phyloP scores from a whole-genome alignment of 2,113 vertebrate species.

The Psilopsiagon aurifrons region DNA sequence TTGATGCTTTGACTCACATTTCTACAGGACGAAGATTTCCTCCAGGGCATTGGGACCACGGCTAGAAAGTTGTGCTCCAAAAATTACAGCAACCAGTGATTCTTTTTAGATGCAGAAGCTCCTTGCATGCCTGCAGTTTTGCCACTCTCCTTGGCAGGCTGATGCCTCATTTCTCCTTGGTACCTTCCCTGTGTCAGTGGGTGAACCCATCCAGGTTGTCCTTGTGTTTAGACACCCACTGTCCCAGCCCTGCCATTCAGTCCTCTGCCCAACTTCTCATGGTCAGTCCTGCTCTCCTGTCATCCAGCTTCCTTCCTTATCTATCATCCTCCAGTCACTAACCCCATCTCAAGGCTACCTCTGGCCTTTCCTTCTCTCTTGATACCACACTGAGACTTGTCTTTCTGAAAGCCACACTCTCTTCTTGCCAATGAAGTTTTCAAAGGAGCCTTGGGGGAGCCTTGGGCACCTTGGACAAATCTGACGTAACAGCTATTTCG shows the following conservation, averaged over 20 bases:
- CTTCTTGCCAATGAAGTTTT: neutral
- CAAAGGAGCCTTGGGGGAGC: neutral
- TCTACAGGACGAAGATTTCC: neutral
- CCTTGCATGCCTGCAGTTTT: neutral
- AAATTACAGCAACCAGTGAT: neutral
- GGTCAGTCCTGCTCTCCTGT: neutral
- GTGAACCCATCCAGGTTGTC: neutral
- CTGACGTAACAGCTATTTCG: neutral
- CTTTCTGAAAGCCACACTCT: neutral
- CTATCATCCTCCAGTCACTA: neutral
- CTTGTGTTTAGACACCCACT: accelerated
- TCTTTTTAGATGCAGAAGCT: neutral
- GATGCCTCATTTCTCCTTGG: neutral
- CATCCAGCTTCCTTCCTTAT: neutral
- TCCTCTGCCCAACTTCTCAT: accelerated
- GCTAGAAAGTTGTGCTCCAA: neutral
- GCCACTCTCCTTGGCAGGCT: neutral
- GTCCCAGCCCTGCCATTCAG: neutral
- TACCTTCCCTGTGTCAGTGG: neutral
- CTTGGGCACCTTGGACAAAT: neutral
- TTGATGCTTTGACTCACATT: neutral
- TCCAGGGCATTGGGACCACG: neutral
- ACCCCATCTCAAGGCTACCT: neutral
- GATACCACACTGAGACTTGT: neutral
- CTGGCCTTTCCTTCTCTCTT: neutral